Evolutionary conservation across 1,140 invertebrate genomes (phyloP), one percentile per base, ranked within the genome.

Genomic region (Dryas iulia): DNA sequence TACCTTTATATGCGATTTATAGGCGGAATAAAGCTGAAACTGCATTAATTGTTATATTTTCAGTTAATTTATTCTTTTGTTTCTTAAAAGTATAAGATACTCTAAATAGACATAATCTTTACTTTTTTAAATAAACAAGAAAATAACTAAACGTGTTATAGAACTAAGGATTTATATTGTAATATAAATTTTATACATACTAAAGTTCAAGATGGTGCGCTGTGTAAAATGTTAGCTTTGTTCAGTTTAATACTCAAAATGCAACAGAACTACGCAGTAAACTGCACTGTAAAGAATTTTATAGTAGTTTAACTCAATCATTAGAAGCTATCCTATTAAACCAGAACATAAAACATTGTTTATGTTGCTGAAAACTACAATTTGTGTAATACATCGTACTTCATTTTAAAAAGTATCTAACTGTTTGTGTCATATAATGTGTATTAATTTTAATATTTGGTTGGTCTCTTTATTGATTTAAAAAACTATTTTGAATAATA

Each of bases 141-240:
- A 39, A 1, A 18, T 5, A 39, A 39, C 6, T 61, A 47, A 59
- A 59, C 57, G 0, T 18, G 33, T 33, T 59, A 26, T 39, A 68
- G 11, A 60, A 52, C 59, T 67, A 26, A 66, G 33, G 57, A 66
- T 71, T 66, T 66, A 71, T 61, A 65, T 65, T 33, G 59, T 53
- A 60, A 47, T 59, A 57, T 68, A 69, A 66, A 62, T 64, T 69
- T 73, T 66, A 73, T 73, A 53, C 63, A 64, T 60, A 69, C 59
- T 65, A 69, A 73, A 73, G 62, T 73, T 69, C 63, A 73, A 73
- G 67, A 73, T 69, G 67, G 59, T 23, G 59, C 60, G 35, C 67
- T 56, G 59, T 63, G 63, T 73, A 69, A 69, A 66, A 66, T 68
- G 62, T 53, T 69, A 69, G 62, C 67, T 73, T 68, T 68, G 59